These are phyloP conservation scores for human (Homo sapiens) DNA, from an alignment of 2,113 vertebrate species.

Conservation along the genomic window GRCh38 chr5:165610001-165610500, in stretches of 20 bases:
- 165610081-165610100: constrained; percentile 86
- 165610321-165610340: neutral
- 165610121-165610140: neutral
- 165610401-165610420: neutral
- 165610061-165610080: constrained; percentile 97
- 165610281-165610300: neutral
- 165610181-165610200: neutral
- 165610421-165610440: neutral
- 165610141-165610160: neutral
- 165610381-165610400: neutral
- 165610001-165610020: constrained; percentile 96
- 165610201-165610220: neutral
- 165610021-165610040: constrained; percentile 97
- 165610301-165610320: neutral
- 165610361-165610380: neutral
- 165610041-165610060: constrained; percentile 98
- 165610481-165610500: neutral
- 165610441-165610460: neutral
- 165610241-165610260: too few relatives aligned
- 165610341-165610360: neutral
- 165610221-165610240: too few relatives aligned
- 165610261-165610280: too few relatives aligned
- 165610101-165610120: neutral
- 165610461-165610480: neutral
- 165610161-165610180: neutral